Base-by-base conservation (phyloP, 2,888 invertebrate genomes). In the Andrena minutula region DNA sequence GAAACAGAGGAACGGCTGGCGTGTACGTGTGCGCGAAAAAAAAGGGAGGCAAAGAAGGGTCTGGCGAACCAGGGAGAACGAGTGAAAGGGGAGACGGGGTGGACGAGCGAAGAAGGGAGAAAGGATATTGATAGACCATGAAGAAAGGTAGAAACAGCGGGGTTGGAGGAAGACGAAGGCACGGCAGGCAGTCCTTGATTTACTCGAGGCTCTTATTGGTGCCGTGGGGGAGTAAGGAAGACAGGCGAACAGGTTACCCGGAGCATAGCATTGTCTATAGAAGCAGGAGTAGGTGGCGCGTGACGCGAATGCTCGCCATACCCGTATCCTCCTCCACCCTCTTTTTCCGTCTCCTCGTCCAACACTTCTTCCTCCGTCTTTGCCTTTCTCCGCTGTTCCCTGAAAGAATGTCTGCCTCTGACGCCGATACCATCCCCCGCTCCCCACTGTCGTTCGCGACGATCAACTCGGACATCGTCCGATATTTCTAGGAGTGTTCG, bases 241-340 rank as follows among this genome's bases (percentile, higher is more conserved):
- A 86, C 79, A 80, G 86, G 83, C 83, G 87, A 88, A 88, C 90
- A 88, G 87, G 89, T 89, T 91, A 89, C 86, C 86, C 84, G 72
- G 83, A 86, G 82, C 84, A 81, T 68, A 79, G 84, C 79, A 87
- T 89, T 88, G 85, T 84, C 87, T 84, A 85, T 85, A 84, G 88
- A 89, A 86, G 87, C 80, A 82, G 85, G 86, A 90, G 88, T 84
- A 84, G 86, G 80, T 82, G 82, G 88, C 83, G 88, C 92, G 91
- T 92, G 92, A 92, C 87, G 82, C 68, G 92, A 92, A 91, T 92
- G 88, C 84, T 72, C 78, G 60, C 65, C 72, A n/a, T 72, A 60
- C 69, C 71, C 71, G 51, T 69, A 78, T 56, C 53, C 58, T 69
- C 61, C 60, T 47, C 47, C 16, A 68, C 49, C 69, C 72, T 68